Evolutionary conservation across 2,113 vertebrate genomes (phyloP).

Genomic region (Leptobrachium ailaonicum): DNA sequence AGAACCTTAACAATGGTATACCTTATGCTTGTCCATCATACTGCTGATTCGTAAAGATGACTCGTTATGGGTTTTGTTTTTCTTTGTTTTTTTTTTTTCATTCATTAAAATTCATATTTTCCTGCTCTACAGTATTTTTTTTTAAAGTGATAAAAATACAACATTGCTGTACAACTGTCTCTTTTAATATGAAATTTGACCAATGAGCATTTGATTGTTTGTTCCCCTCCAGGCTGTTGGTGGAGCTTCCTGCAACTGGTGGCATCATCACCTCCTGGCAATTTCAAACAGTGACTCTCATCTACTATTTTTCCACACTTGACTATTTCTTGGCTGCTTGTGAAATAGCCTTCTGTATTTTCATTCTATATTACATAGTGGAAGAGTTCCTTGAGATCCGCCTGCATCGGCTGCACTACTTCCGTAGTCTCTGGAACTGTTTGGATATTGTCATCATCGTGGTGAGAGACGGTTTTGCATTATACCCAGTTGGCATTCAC

Average conservation of each 20-base stretch:
- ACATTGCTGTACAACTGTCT: no score
- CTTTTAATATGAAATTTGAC: no score
- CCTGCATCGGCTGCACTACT: slow-evolving; percentile 87
- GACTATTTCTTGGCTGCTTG: slow-evolving; percentile 92
- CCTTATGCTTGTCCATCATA: no score
- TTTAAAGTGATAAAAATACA: no score
- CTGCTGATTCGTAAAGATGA: no score
- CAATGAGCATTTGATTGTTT: no score
- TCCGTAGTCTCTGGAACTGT: slow-evolving; percentile 94
- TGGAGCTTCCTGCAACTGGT: slow-evolving; percentile 92
- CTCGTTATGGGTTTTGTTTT: no score
- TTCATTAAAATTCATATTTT: no score
- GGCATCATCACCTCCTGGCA: slow-evolving; percentile 90
- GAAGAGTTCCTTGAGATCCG: slow-evolving; percentile 92
- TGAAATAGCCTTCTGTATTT: slow-evolving; percentile 90
- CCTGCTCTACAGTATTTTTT: no score
- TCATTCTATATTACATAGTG: slow-evolving; percentile 91
- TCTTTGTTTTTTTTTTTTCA: no score
- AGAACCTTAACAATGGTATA: no score
- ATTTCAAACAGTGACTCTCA: slow-evolving; percentile 89
- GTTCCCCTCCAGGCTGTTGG: slow-evolving; percentile 76
- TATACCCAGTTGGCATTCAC: no score
- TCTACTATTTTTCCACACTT: slow-evolving; percentile 83
- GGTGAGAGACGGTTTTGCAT: slow-evolving; percentile 63
- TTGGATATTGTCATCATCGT: slow-evolving; percentile 88